Evolutionary conservation across 2,113 vertebrate genomes (phyloP), one percentile per base, ranked within the genome.

Genomic region (Raphicerus campestris): DNA sequence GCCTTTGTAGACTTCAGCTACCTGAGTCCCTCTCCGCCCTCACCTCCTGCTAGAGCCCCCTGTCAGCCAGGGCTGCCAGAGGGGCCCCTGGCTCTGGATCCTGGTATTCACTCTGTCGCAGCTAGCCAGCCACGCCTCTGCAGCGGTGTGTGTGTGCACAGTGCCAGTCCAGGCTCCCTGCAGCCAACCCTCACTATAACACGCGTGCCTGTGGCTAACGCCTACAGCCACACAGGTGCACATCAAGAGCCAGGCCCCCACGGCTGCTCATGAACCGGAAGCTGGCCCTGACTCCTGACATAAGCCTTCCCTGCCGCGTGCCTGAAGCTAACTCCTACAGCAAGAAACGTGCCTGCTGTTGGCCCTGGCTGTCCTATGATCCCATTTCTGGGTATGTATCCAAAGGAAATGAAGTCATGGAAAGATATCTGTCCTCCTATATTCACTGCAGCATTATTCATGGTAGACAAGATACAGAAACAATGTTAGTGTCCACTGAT

Each of bases 101-200:
- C 56, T 49, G 6, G 24, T 11, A 24, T 35, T 30, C 47, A 45
- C 6, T 53, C 4, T 60, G 24, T 3, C 1, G 1, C 78, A 53
- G 19, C 16, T 24, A 63, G 8, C 32, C 81, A 35, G 66, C 17
- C 22, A 61, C 2, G 2, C 20, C 30, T 32, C 58, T 45, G 35
- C 6, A 49, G 80, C 5, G 11, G 61, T 63, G 4, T n/a, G 32
- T 5, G 3, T n/a, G 7, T 56, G 83, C n/a, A 35, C 10, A 9
- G 30, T 2, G 5, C 58, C 49, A 11, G 15, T 16, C 35, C 30
- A 88, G 35, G 35, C n/a, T 35, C 53, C 22, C 73, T 35, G 26
- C 39, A 17, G 60, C 73, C 8, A 45, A 9, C 20, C 1, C 51
- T 85, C 19, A 42, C 5, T 0, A 0, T 42, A 24, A 10, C 6